Conservation (phyloP, 2,113 vertebrate genomes). For the Marmota monax region DNA sequence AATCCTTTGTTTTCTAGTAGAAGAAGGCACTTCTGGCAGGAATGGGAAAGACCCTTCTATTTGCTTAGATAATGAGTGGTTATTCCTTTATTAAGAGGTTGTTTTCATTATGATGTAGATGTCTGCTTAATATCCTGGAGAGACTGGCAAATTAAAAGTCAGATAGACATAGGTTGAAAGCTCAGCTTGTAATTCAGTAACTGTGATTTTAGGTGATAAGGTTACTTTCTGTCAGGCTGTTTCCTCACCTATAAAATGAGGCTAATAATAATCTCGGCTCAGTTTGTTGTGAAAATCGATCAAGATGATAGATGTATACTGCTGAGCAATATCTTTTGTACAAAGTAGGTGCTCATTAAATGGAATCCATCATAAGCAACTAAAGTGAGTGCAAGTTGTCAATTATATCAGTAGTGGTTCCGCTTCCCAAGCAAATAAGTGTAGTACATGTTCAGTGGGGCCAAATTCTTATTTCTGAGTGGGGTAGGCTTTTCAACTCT, state of each 20-base stretch:
- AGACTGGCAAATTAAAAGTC: not conserved
- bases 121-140: not conserved
- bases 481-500: not conserved
- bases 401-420: not conserved
- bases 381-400: not conserved
- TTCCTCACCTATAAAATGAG: not conserved
- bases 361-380: not conserved
- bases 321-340: not conserved
- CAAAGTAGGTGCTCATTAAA: not conserved
- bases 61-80: not conserved
- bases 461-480: slow-evolving; percentile 2
- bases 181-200: not conserved
- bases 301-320: not conserved
- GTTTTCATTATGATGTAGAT: not conserved
- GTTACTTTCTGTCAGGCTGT: slow-evolving; percentile 41
- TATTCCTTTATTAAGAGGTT: not conserved
- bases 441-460: not conserved
- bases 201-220: not conserved
- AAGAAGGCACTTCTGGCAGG: not conserved
- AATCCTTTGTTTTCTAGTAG: not conserved
- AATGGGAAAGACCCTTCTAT: not conserved
- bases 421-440: not conserved
- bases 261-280: not conserved
- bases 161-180: not conserved
- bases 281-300: not conserved